phyloP scores from a whole-genome alignment of 2,113 vertebrate genomes.

The Melanostigma gelatinosum region DNA sequence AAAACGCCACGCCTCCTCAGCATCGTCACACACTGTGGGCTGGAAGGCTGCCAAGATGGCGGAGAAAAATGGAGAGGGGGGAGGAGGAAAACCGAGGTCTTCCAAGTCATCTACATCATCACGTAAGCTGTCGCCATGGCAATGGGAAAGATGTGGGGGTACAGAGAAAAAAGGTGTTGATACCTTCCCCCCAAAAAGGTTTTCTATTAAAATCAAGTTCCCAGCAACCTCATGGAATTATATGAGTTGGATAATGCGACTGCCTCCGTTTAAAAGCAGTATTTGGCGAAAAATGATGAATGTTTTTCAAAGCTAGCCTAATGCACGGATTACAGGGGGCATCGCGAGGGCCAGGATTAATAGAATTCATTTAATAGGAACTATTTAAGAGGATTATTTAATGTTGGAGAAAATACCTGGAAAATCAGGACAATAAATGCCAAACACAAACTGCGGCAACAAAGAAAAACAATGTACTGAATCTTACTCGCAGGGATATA shows the following conservation, averaged over 20 bases:
- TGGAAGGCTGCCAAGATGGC: conserved; percentile 98
- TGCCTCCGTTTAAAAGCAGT: not conserved
- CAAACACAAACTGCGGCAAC: conserved; percentile 1
- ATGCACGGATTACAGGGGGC: not conserved
- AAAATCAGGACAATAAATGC: not conserved
- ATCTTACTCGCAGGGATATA: not conserved
- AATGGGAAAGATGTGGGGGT: conserved; percentile 38
- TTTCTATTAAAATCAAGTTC: conserved; percentile 8
- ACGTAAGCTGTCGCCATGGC: conserved; percentile 83
- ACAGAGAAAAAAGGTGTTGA: conserved; percentile 27
- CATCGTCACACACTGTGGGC: conserved; percentile 92
- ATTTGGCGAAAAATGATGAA: not conserved
- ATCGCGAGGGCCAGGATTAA: not conserved
- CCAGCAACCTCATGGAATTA: not conserved
- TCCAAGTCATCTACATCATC: conserved; percentile 88
- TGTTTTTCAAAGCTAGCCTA: not conserved
- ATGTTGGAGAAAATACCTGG: not conserved
- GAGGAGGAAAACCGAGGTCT: conserved; percentile 88
- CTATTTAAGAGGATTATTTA: not conserved
- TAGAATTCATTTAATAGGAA: not conserved
- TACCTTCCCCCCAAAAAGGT: conserved; percentile 10
- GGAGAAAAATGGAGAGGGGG: conserved; percentile 97
- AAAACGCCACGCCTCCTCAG: conserved; percentile 92
- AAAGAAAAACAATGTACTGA: not conserved
- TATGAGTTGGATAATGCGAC: not conserved